phyloP scores from a whole-genome alignment of 2,888 invertebrate genomes.

The Drosophila anceps region DNA sequence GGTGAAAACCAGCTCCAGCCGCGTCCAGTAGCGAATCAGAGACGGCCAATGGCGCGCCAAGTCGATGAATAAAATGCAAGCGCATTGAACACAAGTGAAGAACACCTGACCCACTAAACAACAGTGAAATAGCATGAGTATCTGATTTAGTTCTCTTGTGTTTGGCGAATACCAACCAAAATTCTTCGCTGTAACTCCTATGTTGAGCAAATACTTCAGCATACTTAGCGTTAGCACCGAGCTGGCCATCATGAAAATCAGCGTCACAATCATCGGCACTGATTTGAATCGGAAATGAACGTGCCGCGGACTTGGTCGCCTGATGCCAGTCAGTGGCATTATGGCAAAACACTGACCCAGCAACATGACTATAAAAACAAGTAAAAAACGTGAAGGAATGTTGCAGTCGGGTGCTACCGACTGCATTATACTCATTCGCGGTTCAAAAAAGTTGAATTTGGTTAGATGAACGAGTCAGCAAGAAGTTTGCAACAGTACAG shows the following conservation, averaged over 20 bases:
- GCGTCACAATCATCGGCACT: slow-evolving; percentile 61
- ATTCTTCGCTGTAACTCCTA: slow-evolving; percentile 83
- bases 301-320: slow-evolving; percentile 82
- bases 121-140: not conserved
- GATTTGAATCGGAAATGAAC: slow-evolving; percentile 78
- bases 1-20: slow-evolving; percentile 80
- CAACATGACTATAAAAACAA: slow-evolving; percentile 83
- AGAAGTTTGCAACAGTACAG: too few species aligned
- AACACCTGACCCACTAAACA: slow-evolving; percentile 80
- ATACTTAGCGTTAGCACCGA: slow-evolving; percentile 56
- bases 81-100: slow-evolving; percentile 74
- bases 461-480: not conserved
- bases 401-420: not conserved
- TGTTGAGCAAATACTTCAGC: slow-evolving; percentile 60
- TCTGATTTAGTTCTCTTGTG: too few species aligned
- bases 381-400: not conserved
- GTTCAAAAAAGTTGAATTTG: not conserved
- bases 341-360: slow-evolving; percentile 86
- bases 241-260: slow-evolving; percentile 65
- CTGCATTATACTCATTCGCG: not conserved
- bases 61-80: slow-evolving; percentile 77
- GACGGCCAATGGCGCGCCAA: slow-evolving; percentile 82
- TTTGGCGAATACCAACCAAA: slow-evolving; percentile 67
- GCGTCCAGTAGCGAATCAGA: slow-evolving; percentile 81
- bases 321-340: slow-evolving; percentile 86